Base-by-base conservation (phyloP, 30 jellyfish, hydroid and myxozoan species). In the Aurelia aurita complex sp. Pacific region DNA sequence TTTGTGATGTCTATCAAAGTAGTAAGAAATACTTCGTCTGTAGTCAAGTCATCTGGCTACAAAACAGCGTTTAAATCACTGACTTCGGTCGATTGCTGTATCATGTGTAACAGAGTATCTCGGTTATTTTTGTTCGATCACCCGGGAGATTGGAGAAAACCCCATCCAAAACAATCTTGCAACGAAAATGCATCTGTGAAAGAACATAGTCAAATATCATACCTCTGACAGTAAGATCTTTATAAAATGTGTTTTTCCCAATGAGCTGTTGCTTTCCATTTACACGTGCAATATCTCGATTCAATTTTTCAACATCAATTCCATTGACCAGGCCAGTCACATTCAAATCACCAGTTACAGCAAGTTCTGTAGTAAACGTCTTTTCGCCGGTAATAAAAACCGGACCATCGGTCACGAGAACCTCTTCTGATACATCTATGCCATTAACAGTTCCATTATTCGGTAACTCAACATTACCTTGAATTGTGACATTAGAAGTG, bases 281-380 rank as follows among this genome's bases (percentile, higher is more conserved):
- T 12, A 55, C 42, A 29, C 79, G 73, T 42, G 60, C 76, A 51
- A 91, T 81, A 12, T 79, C 63, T 34, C 35, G 19, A 13, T 71
- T 73, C 64, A 94, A 15, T 14, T 84, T 75, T 4, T 17, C 64
- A 40, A 94, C 33, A 68, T 94, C 80, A 16, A 88, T 57, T 2
- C 88, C 97, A 32, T 84, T 84, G 8, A 94, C 87, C 57, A 67
- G 32, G 2, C 98, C 97, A 66, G 91, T 64, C 4, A 90, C 86
- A 38, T 61, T 83, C 64, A 85, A 64, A 73, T 73, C 85, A 36
- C 93, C 94, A 3, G 10, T 54, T 10, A 85, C 92, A 4, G 74
- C 50, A 70, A 94, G 64, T 36, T 83, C 85, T 17, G 35, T 69
- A 10, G 85, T 73, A 64, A 94, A 88, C 18, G 73, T 83, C 77